phyloP scores from a whole-genome alignment of 2,797 vertebrate genomes.

The Smutsia gigantea region DNA sequence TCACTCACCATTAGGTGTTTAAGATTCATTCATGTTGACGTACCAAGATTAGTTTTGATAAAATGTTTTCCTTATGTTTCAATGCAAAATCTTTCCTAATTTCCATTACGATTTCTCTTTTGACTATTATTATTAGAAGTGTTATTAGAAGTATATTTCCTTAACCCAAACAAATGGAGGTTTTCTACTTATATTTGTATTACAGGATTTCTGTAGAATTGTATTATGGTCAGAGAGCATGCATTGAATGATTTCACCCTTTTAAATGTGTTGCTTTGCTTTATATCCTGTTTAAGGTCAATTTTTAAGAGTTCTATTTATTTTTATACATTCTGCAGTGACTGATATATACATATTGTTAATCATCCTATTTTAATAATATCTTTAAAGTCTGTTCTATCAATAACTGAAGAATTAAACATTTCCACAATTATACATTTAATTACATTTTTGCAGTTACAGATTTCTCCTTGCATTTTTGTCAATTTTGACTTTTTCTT shows the following conservation, averaged over 20 bases:
- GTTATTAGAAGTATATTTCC: too few species aligned
- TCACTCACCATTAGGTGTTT: background rate
- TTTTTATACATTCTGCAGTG: background rate
- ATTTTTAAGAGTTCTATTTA: background rate
- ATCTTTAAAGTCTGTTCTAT: background rate
- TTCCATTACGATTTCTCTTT: background rate
- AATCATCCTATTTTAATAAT: background rate
- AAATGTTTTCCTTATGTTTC: background rate
- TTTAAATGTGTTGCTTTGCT: background rate
- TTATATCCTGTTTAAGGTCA: background rate
- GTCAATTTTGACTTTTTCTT: background rate
- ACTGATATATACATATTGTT: background rate
- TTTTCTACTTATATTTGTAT: background rate
- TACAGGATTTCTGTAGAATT: background rate
- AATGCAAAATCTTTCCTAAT: background rate
- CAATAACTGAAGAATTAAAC: background rate
- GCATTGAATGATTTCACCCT: background rate
- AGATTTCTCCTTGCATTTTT: background rate
- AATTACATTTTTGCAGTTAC: too few species aligned
- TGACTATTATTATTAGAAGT: too few species aligned
- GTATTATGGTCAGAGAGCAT: background rate
- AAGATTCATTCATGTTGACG: background rate
- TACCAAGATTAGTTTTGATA: background rate
- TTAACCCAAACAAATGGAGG: background rate
- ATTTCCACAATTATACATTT: background rate